Conservation (phyloP, 2,113 vertebrate genomes). For the Opisthocomus hoazin region DNA sequence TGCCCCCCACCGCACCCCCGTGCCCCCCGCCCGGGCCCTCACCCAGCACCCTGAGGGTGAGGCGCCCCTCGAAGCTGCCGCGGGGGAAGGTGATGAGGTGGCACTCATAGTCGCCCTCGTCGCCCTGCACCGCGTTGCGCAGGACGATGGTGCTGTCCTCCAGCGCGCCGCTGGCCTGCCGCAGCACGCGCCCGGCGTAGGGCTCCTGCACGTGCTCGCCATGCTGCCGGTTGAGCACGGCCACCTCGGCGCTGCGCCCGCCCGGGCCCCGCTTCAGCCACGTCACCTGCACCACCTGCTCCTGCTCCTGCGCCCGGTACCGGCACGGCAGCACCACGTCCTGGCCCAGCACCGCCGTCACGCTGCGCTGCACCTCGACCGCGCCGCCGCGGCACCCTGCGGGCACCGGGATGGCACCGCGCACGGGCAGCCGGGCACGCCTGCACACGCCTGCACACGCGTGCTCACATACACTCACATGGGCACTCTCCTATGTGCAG, state of each 20-base stretch:
- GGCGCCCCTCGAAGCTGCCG: conserved; percentile 67
- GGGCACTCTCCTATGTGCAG: no score
- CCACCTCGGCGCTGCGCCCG: conserved; percentile 33
- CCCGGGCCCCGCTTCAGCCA: conserved; percentile 60
- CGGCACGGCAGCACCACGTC: conserved; percentile 73
- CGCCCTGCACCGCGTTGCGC: conserved; percentile 71
- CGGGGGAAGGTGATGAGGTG: conserved; percentile 72
- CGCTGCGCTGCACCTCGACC: conserved; percentile 52
- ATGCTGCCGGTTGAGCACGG: conserved; percentile 57
- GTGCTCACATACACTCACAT: no score
- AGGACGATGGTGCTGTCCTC: conserved; percentile 66
- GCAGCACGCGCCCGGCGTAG: conserved; percentile 63
- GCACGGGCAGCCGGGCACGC: no score
- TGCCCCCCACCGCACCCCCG: background rate
- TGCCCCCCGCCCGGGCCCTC: background rate
- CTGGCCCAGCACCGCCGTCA: conserved; percentile 73
- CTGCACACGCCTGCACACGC: no score
- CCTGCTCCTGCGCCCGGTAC: conserved; percentile 63
- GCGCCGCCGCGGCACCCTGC: conserved; percentile 43
- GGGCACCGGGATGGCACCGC: background rate
- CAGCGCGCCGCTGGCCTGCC: background rate
- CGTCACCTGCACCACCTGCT: conserved; percentile 72
- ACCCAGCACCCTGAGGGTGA: conserved; percentile 72
- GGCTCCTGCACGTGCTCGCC: conserved; percentile 60
- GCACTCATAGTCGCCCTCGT: conserved; percentile 74